Base-by-base conservation (phyloP, 2,113 vertebrate genomes). In the Chionis minor region DNA sequence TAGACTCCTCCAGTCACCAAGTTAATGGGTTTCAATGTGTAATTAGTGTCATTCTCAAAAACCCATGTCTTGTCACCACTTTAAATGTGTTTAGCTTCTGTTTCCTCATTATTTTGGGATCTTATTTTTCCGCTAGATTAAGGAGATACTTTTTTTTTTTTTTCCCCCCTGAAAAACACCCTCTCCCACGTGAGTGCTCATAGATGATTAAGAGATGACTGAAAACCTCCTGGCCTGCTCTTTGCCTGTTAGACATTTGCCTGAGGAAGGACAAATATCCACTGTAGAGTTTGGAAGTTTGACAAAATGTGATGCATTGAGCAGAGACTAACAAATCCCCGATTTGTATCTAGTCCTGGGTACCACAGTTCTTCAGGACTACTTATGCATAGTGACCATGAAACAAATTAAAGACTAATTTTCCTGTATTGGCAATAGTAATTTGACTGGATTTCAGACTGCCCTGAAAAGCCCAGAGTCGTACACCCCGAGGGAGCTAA, bases 11-110 rank as follows among this genome's bases (percentile, higher is more conserved):
- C 89, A 95, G 91, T 8, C 94, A 84, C 91, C 66, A 87, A 90
- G 47, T 52, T 96, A 93, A 95, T 82, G 87, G 74, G 10, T 91
- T 90, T 89, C 92, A 91, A 86, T 56, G 62, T 2, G 26, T 94
- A 97, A 97, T 97, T 97, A 97, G 88, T 67, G 81, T 87, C 78
- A 70, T 91, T 97, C 78, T 95, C 83, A 71, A 91, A 96, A 94
- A 90, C 75, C 59, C 87, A 52, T 20, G 16, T 66, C 96, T 92
- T 95, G 93, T 94, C 94, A 88, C 87, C 94, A 83, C 86, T 90
- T 59, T 88, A 17, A 95, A 95, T 95, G 84, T 58, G 81, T 94
- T 94, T 85, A 85, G 67, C 95, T 95, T 94, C 89, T 97, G 94
- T 95, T 97, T 96, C 96, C 84, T 96, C 70, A 2, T 85, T 96